Conservation (phyloP, 2,113 vertebrate species). For the Limanda limanda region DNA sequence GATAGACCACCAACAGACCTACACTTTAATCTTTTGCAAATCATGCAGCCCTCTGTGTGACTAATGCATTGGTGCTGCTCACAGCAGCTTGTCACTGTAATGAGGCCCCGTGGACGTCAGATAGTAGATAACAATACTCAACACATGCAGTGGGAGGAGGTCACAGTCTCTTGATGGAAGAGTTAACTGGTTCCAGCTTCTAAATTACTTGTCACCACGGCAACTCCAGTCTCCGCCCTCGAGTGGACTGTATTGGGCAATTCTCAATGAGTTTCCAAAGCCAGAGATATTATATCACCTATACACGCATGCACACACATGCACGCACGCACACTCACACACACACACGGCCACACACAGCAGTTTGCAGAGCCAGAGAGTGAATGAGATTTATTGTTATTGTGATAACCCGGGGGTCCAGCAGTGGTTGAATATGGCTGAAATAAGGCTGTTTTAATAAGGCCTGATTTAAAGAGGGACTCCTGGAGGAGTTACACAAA, state of each 20-base stretch:
- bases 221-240: conserved; percentile 57
- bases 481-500: conserved; percentile 65
- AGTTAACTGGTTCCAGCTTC: conserved; percentile 61
- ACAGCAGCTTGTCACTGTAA: background rate
- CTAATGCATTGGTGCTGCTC: background rate
- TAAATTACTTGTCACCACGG: conserved; percentile 22
- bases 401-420: conserved; percentile 81
- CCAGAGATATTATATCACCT: conserved; percentile 59
- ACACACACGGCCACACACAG: conserved; percentile 51
- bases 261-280: conserved; percentile 77
- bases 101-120: background rate
- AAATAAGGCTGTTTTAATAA: conserved; percentile 82
- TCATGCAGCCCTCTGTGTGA: background rate
- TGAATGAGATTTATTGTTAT: conserved; percentile 80
- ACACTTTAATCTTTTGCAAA: background rate
- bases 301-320: conserved; percentile 42
- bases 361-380: conserved; percentile 34
- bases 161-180: conserved; percentile 62
- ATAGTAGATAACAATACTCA: conserved; percentile 19
- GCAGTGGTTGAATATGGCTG: conserved; percentile 72
- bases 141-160: conserved; percentile 17
- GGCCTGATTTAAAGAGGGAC: conserved; percentile 79
- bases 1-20: background rate
- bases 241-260: conserved; percentile 70
- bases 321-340: conserved; percentile 30